Percentiles rank a stretch among this genome's conserved stretches.
phyloP scores from a whole-genome alignment of 2,888 invertebrate species.

The Meta bourneti region DNA sequence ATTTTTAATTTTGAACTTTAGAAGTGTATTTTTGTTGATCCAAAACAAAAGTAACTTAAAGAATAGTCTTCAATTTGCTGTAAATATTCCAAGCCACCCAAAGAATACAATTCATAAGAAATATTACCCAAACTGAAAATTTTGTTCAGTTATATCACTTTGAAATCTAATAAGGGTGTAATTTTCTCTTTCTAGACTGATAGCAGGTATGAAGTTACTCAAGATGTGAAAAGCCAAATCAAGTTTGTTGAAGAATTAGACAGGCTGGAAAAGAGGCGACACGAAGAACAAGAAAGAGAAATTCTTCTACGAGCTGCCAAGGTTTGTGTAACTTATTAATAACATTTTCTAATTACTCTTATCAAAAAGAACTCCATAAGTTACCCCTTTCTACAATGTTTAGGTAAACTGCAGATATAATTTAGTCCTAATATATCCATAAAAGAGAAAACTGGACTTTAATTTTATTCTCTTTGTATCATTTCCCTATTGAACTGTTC shows the following conservation, averaged over 20 bases:
- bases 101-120: no score
- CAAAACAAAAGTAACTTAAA: no score
- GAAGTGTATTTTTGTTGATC: not conserved
- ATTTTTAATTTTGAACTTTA: not conserved
- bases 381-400: not conserved
- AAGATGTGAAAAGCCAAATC: slow-evolving; percentile 93
- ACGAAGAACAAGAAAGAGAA: slow-evolving; percentile 97
- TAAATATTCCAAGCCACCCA: no score
- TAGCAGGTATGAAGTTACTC: slow-evolving; percentile 92
- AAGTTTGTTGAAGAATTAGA: slow-evolving; percentile 98
- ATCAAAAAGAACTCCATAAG: not conserved
- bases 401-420: not conserved
- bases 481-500: no score
- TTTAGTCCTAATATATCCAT: not conserved
- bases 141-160: slow-evolving; percentile 14
- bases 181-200: slow-evolving; percentile 85
- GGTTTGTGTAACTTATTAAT: slow-evolving; percentile 82
- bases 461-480: no score
- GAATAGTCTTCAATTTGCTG: no score
- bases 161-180: slow-evolving; percentile 86
- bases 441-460: no score
- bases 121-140: not conserved
- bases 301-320: slow-evolving; percentile 95
- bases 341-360: not conserved
- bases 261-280: slow-evolving; percentile 93